Evolutionary conservation across 1,140 invertebrate species (phyloP).

Genomic region (Orius insidiosus): DNA sequence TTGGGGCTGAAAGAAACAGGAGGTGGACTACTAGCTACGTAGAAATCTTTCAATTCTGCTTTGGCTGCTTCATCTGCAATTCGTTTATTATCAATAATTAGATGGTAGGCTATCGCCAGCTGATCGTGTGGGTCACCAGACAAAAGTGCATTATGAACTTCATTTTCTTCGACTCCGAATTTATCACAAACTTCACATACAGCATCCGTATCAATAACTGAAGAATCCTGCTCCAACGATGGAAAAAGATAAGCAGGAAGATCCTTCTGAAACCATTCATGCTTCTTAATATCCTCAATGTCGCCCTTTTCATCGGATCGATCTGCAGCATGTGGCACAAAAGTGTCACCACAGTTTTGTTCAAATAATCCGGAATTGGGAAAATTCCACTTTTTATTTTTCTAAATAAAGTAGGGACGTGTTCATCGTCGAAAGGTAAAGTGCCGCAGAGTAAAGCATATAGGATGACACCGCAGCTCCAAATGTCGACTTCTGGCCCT

Average conservation of each 20-base stretch:
- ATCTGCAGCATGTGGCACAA: conserved; percentile 96
- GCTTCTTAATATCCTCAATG: conserved; percentile 98
- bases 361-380: conserved; percentile 94
- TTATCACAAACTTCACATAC: conserved; percentile 85
- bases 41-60: conserved; percentile 90
- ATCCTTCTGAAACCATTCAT: conserved; percentile 98
- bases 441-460: conserved; percentile 97
- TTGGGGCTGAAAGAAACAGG: conserved; percentile 36
- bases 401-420: conserved; percentile 91
- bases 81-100: conserved; percentile 97
- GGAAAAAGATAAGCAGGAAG: conserved; percentile 92
- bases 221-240: conserved; percentile 82
- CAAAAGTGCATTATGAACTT: conserved; percentile 84
- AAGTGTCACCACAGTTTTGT: conserved; percentile 86
- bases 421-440: conserved; percentile 95
- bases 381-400: conserved; percentile 99
- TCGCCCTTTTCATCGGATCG: conserved; percentile 93
- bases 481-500: conserved; percentile 91
- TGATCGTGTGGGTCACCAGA: conserved; percentile 97
- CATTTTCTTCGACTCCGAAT: conserved; percentile 82
- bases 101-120: conserved; percentile 92
- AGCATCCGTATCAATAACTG: conserved; percentile 92
- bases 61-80: conserved; percentile 91
- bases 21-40: conserved; percentile 74
- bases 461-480: conserved; percentile 98